Evolutionary conservation across 2,797 vertebrate genomes (phyloP).

Genomic region (Phrynocephalus forsythii): DNA sequence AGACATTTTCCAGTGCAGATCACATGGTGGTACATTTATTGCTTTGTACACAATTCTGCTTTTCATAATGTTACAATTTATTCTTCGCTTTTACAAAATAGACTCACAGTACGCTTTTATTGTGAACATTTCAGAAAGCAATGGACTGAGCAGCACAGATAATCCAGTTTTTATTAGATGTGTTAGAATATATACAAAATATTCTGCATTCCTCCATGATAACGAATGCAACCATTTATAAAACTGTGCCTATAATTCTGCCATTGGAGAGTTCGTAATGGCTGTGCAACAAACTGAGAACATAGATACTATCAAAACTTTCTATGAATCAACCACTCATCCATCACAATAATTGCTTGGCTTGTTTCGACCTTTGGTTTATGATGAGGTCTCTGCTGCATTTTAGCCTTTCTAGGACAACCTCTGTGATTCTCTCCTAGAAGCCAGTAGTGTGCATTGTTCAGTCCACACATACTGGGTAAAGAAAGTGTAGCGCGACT

Average conservation of each 20-base stretch:
- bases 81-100: background rate
- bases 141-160: background rate
- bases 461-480: background rate
- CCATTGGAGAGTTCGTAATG: background rate
- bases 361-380: background rate
- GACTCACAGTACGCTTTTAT: background rate
- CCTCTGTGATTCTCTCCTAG: background rate
- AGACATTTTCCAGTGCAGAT: background rate
- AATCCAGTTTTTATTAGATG: background rate
- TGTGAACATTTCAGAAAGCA: background rate
- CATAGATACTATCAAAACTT: background rate
- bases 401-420: constrained; percentile 9
- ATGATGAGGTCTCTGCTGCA: background rate
- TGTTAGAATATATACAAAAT: background rate
- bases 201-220: constrained; percentile 3
- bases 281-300: background rate
- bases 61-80: background rate
- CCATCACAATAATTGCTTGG: constrained; percentile 19
- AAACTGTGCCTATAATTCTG: background rate
- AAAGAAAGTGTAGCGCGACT: too few species aligned
- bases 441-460: background rate
- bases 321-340: background rate
- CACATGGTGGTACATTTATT: background rate
- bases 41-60: background rate
- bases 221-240: background rate